Conservation (phyloP, 2,888 invertebrate species). For the Dicyrtoma fusca region DNA sequence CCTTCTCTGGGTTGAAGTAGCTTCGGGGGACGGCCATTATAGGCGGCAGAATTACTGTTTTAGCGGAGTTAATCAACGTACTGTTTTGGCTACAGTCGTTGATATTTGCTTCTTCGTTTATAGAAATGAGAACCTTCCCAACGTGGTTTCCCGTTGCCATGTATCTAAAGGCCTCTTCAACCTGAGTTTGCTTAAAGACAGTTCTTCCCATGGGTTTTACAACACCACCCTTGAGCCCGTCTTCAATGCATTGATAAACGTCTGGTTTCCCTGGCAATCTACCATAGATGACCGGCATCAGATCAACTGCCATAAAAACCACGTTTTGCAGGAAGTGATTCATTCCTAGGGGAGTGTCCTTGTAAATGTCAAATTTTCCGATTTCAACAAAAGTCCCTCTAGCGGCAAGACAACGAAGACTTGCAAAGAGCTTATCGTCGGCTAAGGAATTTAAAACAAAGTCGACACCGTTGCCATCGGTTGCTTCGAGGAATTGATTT, state of each 20-base stretch:
- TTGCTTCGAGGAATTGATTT: slow-evolving; percentile 68
- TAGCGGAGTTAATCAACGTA: too few species aligned
- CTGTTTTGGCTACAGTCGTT: too few species aligned
- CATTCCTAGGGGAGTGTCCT: too few species aligned
- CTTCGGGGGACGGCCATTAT: too few species aligned
- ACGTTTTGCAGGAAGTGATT: slow-evolving; percentile 91
- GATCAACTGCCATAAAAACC: slow-evolving; percentile 88
- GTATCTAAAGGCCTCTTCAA: slow-evolving; percentile 74
- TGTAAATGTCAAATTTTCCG: slow-evolving; percentile 35
- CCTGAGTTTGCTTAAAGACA: slow-evolving; percentile 68
- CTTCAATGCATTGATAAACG: slow-evolving; percentile 65
- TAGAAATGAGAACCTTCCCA: too few species aligned
- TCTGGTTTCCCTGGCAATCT: slow-evolving; percentile 68
- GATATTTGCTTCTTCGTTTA: too few species aligned
- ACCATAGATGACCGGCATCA: slow-evolving; percentile 87
- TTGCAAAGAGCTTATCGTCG: slow-evolving; percentile 65
- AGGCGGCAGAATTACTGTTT: too few species aligned
- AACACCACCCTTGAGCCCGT: slow-evolving; percentile 69
- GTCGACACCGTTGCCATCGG: slow-evolving; percentile 86
- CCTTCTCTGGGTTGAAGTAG: too few species aligned
- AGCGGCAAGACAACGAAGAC: slow-evolving; percentile 66
- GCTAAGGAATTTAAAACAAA: slow-evolving; percentile 79
- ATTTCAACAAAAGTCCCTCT: slow-evolving; percentile 59
- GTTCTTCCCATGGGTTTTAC: slow-evolving; percentile 71
- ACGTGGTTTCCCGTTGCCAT: slow-evolving; percentile 78